These are phyloP conservation scores for Brachystomella parvula DNA, from an alignment of 1,140 invertebrate genomes.

Conservation along the genomic window DNA sequence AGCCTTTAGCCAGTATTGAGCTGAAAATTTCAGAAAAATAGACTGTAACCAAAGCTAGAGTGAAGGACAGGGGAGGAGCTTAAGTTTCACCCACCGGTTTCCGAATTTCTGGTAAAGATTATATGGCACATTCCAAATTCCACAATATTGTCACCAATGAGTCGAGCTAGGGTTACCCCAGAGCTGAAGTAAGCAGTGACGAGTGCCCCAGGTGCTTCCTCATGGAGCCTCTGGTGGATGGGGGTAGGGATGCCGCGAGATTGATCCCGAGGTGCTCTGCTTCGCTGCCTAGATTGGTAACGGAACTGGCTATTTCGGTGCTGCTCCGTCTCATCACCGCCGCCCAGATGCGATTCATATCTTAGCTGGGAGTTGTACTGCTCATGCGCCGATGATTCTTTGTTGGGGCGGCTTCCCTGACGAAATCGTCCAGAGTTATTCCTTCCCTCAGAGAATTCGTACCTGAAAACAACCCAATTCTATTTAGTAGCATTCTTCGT, in stretches of 20 bases:
- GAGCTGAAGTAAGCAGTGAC: neutral
- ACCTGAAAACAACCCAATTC: no score
- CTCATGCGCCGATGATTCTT: no score
- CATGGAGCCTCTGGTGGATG: neutral
- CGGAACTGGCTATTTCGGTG: neutral
- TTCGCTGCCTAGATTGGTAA: neutral
- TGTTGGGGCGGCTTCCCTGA: no score
- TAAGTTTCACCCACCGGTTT: neutral
- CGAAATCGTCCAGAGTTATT: no score
- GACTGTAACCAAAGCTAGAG: neutral
- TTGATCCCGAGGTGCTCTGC: neutral
- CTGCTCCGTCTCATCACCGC: neutral
- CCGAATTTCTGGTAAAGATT: neutral
- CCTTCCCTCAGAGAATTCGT: no score
- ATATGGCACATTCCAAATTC: conserved; percentile 3
- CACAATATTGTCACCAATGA: neutral
- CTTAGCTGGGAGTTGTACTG: no score
- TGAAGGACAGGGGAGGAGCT: neutral
- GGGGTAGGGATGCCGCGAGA: neutral
- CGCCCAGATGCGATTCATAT: no score
- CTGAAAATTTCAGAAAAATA: neutral
- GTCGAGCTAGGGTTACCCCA: neutral
- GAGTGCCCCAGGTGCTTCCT: neutral
- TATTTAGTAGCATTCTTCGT: no score
- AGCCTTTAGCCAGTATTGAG: conserved; percentile 7